Evolutionary conservation across 2,888 invertebrate species (phyloP).

Genomic region (Drosophila seclusa): DNA sequence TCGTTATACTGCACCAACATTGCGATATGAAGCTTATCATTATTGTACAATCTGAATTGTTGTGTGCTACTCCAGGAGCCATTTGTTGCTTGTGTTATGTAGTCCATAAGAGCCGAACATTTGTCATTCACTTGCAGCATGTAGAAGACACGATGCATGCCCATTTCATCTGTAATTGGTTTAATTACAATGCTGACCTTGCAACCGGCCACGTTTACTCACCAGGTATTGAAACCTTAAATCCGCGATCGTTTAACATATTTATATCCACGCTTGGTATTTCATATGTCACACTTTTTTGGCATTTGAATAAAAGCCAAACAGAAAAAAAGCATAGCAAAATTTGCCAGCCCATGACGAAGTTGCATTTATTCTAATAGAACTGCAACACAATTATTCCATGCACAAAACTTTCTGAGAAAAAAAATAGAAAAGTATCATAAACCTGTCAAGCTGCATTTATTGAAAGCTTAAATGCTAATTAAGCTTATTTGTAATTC

Average conservation of each 20-base stretch:
- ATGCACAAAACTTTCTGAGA: constrained; percentile 8
- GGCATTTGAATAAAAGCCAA: constrained; percentile 4
- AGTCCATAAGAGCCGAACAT: constrained; percentile 73
- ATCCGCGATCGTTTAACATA: constrained; percentile 54
- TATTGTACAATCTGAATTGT: constrained; percentile 42
- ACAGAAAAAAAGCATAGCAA: not conserved
- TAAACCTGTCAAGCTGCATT: constrained; percentile 45
- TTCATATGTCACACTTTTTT: constrained; percentile 45
- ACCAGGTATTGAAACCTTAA: constrained; percentile 71
- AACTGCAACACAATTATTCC: not conserved
- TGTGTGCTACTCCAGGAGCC: constrained; percentile 69
- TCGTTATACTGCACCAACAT: constrained; percentile 73
- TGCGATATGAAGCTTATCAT: constrained; percentile 70
- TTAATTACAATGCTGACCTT: constrained; percentile 11
- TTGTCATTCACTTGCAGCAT: constrained; percentile 70
- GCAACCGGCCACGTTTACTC: not conserved
- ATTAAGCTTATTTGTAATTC: constrained; percentile 22
- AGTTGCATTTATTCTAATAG: constrained; percentile 11
- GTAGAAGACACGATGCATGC: constrained; percentile 69
- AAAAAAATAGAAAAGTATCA: constrained; percentile 17
- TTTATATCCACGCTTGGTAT: constrained; percentile 65
- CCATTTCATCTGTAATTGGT: constrained; percentile 65
- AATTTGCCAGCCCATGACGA: constrained; percentile 51
- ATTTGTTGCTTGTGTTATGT: constrained; percentile 55
- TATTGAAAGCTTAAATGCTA: constrained; percentile 5